Base-by-base conservation (phyloP, 2,888 invertebrate genomes). In the Catocala sponsa region DNA sequence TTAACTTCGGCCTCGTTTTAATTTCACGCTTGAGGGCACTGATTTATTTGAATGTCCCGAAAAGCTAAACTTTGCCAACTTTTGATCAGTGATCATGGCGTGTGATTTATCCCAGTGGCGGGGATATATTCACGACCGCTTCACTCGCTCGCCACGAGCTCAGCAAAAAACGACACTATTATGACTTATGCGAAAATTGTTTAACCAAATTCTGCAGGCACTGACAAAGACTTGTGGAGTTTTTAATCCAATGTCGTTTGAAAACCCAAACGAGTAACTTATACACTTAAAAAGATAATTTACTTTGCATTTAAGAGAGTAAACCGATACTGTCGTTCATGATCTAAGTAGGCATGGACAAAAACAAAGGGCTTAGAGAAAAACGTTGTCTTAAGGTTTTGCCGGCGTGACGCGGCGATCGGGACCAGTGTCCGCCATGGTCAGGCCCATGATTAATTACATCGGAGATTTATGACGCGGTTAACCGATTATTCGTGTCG, bases 51-150 rank as follows among this genome's bases (percentile, higher is more conserved):
- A 83, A 85, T 86, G 83, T 83, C 80, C 80, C 79, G 78, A 83
- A 88, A 87, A 86, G 83, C 86, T 85, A 85, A 88, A 87, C 84
- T 86, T 87, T 80, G 78, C 83, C 79, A 89, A 88, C 79, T 89
- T 88, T 83, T 85, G 89, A 89, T 87, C 86, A 78, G 84, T 82
- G 88, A 90, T 89, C 87, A 83, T 81, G 74, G 78, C 76, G 69
- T 84, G 78, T 85, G 88, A 90, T 90, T 90, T 89, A 90, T 87
- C 68, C 74, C 55, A 80, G 70, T 68, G 63, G 63, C 59, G 63
- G 76, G 86, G 83, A 86, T 87, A 85, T 86, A 87, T 86, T 69
- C 79, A 68, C 65, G 56, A 52, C 53, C 66, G 70, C 48, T 65
- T 71, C 63, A 63, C 65, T 64, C 67, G 55, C 71, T 61, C 65